Base-by-base conservation (phyloP, 2,888 invertebrate species). In the Leptogaster cylindrica region DNA sequence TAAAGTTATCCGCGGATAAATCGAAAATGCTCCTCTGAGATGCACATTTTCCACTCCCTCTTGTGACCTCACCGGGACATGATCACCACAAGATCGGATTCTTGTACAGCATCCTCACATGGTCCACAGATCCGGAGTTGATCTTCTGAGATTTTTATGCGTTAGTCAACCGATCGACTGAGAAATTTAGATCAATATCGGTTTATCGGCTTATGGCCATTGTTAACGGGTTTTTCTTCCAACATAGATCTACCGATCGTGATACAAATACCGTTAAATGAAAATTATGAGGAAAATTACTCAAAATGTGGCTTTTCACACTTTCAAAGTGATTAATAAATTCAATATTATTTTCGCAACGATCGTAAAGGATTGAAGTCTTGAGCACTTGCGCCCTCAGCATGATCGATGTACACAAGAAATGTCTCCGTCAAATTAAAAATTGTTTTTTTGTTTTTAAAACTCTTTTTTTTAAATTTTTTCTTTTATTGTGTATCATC, bases 1-100 rank as follows among this genome's bases (percentile, higher is more conserved):
- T 70, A 70, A 70, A 70, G 68, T 68, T 70, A 70, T 70, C 69
- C 28, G 16, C 12, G 39, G 65, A 55, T 64, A 69, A 67, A 58
- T 64, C 46, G 51, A 41, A 58, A 51, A 65, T 18, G 10, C 48
- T 58, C 46, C 55, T 46, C 25, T 12, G 36, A 23, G 51, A 50
- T 20, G 23, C 27, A 12, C 16, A 6, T 7, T 12, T 14, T 33
- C 33, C n/a, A 8, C 55, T 12, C 20, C 33, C 33, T 14, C 12
- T 51, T 8, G 31, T 8, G 50, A 50, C 28, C 50, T 28, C 50
- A 33, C 20, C 10, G 10, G 31, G 23, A 55, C 55, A 55, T 55
- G 55, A 55, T 55, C 55, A 36, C 14, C 31, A 8, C 33, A 5
- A 18, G 28, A 28, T 28, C 51, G 10, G 10, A 46, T 46, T 51